Conservation (phyloP, 2,797 vertebrate genomes). For the Pyrocephalus nanus region DNA sequence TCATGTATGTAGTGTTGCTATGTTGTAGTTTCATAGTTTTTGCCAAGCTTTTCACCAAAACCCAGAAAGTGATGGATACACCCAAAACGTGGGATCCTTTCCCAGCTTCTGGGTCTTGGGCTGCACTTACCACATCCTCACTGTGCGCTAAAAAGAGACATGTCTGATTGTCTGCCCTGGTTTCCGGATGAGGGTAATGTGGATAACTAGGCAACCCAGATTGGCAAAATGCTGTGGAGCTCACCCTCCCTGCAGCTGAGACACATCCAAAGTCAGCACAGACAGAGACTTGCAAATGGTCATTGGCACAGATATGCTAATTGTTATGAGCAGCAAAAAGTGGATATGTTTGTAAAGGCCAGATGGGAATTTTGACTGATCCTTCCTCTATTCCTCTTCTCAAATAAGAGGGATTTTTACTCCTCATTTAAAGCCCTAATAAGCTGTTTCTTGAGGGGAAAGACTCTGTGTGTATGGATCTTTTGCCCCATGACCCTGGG, state of each 20-base stretch:
- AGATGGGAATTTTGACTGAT: background rate
- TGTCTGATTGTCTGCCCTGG: background rate
- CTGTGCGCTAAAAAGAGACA: background rate
- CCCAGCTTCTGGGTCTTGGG: background rate
- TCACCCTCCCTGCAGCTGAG: background rate
- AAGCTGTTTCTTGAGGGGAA: background rate
- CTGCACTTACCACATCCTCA: background rate
- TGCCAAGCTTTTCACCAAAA: constrained; percentile 35
- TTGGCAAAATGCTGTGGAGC: background rate
- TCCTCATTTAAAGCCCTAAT: background rate
- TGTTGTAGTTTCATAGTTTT: background rate
- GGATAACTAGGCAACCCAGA: background rate
- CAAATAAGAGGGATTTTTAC: background rate
- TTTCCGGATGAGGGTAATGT: background rate
- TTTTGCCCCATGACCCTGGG: background rate
- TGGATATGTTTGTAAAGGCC: background rate
- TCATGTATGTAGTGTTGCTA: background rate
- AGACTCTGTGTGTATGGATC: background rate
- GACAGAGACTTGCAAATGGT: background rate
- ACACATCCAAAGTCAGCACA: background rate
- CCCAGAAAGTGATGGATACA: background rate
- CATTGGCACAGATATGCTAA: background rate
- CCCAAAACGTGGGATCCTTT: background rate
- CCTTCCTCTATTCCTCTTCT: background rate
- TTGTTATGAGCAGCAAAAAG: background rate